phyloP scores from a whole-genome alignment of 2,113 vertebrate genomes.

The Myodes glareolus region DNA sequence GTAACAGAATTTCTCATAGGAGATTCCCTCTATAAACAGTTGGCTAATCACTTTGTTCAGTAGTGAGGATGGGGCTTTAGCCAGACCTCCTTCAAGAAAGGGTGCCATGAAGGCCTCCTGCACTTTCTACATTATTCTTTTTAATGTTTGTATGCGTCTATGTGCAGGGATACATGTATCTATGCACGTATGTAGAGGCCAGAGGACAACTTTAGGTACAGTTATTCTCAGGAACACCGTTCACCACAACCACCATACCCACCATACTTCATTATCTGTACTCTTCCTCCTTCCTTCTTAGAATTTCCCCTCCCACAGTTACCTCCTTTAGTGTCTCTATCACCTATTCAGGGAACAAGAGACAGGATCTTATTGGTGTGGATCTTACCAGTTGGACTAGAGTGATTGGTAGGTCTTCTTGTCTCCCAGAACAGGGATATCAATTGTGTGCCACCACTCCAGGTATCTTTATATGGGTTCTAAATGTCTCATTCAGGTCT shows the following conservation, averaged over 20 bases:
- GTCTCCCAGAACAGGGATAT: too few species aligned
- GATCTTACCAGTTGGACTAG: not conserved
- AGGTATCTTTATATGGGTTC: not conserved
- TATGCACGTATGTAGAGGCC: not conserved
- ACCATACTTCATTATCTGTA: not conserved
- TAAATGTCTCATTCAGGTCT: too few species aligned
- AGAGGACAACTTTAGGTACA: not conserved
- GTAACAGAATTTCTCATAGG: not conserved
- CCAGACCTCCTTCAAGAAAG: not conserved
- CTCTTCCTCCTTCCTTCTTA: not conserved
- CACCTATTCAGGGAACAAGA: not conserved
- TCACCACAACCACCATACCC: not conserved
- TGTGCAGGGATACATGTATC: not conserved
- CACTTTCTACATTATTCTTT: not conserved
- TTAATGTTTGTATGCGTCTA: not conserved
- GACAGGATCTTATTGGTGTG: not conserved
- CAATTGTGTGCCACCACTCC: not conserved
- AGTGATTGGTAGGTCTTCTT: not conserved
- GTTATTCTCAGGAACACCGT: not conserved
- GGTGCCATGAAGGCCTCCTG: not conserved
- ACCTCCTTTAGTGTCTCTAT: not conserved
- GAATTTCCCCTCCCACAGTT: not conserved
- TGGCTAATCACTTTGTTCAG: not conserved
- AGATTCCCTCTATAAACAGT: not conserved
- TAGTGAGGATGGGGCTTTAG: not conserved